A percentile compares a stretch with the other conserved stretches of the same genome.
Evolutionary conservation across 2,797 vertebrate genomes (phyloP).

Genomic region (Synanceia verrucosa): DNA sequence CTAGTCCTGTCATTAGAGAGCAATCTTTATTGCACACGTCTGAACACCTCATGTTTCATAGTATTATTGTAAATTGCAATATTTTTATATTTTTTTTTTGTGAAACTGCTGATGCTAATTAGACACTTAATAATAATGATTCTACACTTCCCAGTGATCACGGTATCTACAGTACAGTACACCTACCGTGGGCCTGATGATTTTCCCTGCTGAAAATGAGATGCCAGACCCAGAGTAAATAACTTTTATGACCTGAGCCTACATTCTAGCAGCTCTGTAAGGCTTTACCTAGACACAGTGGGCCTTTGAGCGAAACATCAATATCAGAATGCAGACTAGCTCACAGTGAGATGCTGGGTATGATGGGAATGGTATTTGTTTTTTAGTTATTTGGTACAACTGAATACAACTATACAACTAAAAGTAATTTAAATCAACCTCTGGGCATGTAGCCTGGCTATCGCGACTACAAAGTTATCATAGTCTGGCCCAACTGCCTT

Average conservation of each 20-base stretch:
- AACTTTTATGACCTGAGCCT: not conserved
- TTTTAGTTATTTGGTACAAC: not conserved
- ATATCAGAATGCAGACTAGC: not conserved
- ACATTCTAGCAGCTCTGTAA: not conserved
- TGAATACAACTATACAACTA: too few relatives aligned
- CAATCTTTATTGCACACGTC: conserved; percentile 19
- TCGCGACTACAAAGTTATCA: too few relatives aligned
- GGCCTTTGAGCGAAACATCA: not conserved
- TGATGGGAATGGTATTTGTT: not conserved
- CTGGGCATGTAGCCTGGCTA: too few relatives aligned
- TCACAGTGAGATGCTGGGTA: not conserved
- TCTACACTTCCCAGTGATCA: not conserved
- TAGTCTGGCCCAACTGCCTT: too few relatives aligned
- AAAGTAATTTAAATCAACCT: not conserved
- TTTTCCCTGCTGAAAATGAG: not conserved
- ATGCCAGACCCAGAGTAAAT: not conserved
- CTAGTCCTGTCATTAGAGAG: conserved; percentile 41
- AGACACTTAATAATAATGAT: not conserved
- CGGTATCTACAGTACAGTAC: not conserved
- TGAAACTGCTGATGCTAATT: not conserved
- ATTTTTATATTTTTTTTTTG: not conserved
- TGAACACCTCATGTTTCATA: conserved; percentile 5
- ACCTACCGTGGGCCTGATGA: not conserved
- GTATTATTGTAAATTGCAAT: not conserved
- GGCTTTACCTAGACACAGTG: not conserved